These are phyloP conservation scores for Gerris buenoi DNA, from an alignment of 1,140 invertebrate species.

Conservation along the genomic window DNA sequence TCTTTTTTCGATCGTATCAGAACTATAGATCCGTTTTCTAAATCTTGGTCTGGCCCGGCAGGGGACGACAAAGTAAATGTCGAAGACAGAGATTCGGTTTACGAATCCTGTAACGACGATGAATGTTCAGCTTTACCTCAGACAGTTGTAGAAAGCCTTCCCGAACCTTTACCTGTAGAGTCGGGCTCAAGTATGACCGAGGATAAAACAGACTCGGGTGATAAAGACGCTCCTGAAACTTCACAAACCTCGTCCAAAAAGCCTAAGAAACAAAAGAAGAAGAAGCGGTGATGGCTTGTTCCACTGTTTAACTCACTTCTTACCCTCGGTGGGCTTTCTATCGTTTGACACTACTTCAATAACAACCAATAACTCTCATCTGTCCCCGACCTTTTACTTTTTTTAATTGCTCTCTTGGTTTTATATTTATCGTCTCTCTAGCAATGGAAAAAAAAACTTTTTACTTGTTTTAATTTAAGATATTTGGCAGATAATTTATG, in stretches of 20 bases:
- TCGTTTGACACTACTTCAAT: too few relatives aligned
- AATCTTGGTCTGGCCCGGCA: neutral
- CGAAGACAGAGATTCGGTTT: constrained; percentile 20
- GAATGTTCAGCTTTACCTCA: constrained; percentile 8
- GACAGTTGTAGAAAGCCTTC: constrained; percentile 6
- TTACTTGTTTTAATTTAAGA: too few relatives aligned
- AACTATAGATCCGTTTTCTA: neutral
- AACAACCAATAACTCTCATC: too few relatives aligned
- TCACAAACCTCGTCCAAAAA: constrained; percentile 13
- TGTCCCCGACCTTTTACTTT: too few relatives aligned
- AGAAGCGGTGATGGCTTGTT: constrained; percentile 17
- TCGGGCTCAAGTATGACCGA: constrained; percentile 11
- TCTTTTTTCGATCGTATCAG: constrained; percentile 9
- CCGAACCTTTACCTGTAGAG: neutral
- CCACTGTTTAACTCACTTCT: neutral
- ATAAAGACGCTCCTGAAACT: constrained; percentile 10
- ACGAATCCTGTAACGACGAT: constrained; percentile 21
- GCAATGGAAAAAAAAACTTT: too few relatives aligned
- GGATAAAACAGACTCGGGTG: constrained; percentile 18
- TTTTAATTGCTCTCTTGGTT: too few relatives aligned
- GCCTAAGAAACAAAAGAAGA: constrained; percentile 18
- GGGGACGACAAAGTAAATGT: constrained; percentile 5
- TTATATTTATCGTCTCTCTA: too few relatives aligned
- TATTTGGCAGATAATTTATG: too few relatives aligned
- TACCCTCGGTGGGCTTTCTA: too few relatives aligned